Conservation (phyloP, 2,797 vertebrate species). For the Nyctibius grandis region DNA sequence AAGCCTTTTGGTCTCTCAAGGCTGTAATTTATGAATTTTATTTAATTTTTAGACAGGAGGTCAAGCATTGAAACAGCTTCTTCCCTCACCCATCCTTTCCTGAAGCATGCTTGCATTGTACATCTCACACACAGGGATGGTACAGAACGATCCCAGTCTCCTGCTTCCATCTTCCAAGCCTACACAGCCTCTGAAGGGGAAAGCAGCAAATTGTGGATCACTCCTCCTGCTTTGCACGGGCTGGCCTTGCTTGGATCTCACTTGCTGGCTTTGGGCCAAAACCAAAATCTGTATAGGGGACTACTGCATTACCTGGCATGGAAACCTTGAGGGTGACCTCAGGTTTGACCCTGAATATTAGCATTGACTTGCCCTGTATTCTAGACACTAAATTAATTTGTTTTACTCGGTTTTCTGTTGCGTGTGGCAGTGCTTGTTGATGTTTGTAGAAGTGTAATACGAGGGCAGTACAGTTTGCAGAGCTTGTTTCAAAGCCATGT, state of each 20-base stretch:
- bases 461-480: background rate
- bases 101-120: background rate
- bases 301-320: background rate
- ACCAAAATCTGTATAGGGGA: background rate
- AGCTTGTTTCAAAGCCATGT: background rate
- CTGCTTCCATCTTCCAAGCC: background rate
- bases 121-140: background rate
- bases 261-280: background rate
- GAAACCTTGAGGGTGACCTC: background rate
- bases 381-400: background rate
- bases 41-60: background rate
- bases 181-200: rapidly evolving
- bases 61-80: background rate
- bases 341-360: background rate
- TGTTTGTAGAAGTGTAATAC: background rate
- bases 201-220: background rate
- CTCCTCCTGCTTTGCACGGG: background rate
- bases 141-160: rapidly evolving
- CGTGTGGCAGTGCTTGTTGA: background rate
- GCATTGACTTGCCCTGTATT: background rate
- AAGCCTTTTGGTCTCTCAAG: background rate
- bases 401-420: background rate
- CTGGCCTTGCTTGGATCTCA: background rate
- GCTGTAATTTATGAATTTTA: background rate
- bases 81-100: background rate